Evolutionary conservation across 1,140 invertebrate species (phyloP).

Genomic region (Drosophila kurseongensis): DNA sequence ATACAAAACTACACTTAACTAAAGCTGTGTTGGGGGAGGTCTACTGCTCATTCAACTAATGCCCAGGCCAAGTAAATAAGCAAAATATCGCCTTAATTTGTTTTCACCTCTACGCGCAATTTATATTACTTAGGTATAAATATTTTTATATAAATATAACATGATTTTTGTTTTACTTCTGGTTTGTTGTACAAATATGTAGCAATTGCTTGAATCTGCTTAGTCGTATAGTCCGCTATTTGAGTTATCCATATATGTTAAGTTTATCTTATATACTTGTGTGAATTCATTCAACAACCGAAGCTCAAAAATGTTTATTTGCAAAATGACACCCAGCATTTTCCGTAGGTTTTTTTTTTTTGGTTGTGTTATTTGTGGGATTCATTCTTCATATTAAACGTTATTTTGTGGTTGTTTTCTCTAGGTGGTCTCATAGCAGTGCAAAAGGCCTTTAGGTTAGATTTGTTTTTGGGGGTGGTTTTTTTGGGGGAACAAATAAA

Average conservation of each 20-base stretch:
- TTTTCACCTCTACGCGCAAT: constrained; percentile 76
- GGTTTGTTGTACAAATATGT: constrained; percentile 65
- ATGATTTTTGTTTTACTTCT: constrained; percentile 52
- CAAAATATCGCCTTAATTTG: constrained; percentile 41
- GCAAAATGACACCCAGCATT: constrained; percentile 48
- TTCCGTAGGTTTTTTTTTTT: constrained; percentile 18
- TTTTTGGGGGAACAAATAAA: not conserved
- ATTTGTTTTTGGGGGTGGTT: constrained; percentile 3
- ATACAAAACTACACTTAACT: constrained; percentile 45
- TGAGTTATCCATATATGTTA: constrained; percentile 39
- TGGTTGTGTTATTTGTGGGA: constrained; percentile 16
- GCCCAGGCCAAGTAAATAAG: constrained; percentile 41
- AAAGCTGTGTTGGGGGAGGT: constrained; percentile 17
- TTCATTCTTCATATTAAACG: constrained; percentile 19
- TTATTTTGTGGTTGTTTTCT: constrained; percentile 56
- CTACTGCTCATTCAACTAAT: constrained; percentile 18
- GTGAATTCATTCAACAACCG: constrained; percentile 70
- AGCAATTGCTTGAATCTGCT: constrained; percentile 70
- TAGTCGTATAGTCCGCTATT: constrained; percentile 63
- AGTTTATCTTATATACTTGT: constrained; percentile 62
- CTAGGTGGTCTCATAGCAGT: constrained; percentile 82
- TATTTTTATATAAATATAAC: constrained; percentile 77
- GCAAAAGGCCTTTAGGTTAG: constrained; percentile 71
- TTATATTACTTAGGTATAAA: constrained; percentile 52
- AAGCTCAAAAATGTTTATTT: constrained; percentile 69